Base-by-base conservation (phyloP, 2,797 vertebrate species). In the Todus mexicanus region DNA sequence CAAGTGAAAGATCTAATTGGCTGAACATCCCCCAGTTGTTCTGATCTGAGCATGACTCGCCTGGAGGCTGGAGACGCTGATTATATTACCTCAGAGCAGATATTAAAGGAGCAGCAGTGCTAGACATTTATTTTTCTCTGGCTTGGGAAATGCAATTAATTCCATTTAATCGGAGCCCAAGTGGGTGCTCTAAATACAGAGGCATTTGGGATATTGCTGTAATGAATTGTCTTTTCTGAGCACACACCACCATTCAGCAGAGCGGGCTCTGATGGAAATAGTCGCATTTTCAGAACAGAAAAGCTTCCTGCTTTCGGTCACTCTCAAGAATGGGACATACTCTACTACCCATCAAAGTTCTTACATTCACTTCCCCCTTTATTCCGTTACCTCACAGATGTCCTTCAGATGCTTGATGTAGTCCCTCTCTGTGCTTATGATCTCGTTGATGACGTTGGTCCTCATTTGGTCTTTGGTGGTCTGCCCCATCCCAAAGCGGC, bases 331-430 rank as follows among this genome's bases (percentile, higher is more conserved):
- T 1, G 18, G 43, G n/a, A 35, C 50, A 43, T 6, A 9, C 15
- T 48, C 22, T 37, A 3, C 37, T 19, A 50, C 13, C 42, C 57
- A 69, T 77, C 48, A 77, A 35, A 22, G 15, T 13, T 54, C 60
- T 64, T 53, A 20, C 15, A 25, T n/a, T 38, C 15, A 12, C n/a
- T 82, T 64, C n/a, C 57, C 50, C 26, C 29, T 64, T 73, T 47
- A 31, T 40, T 57, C 53, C 0, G 0, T 96, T 95, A 99, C 99
- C 99, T 99, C 99, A 92, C 99, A 99, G 89, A 99, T 99, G 97
- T 99, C 99, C 38, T 99, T 99, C 90, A 99, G 98, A 85, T 99
- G 99, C 95, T 99, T 99, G 97, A 99, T 99, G 97, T 99, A 99
- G 97, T 99, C 99, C 54, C 98, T 98, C 96, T 99, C 99, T 3